Conservation (phyloP, 2,797 vertebrate species). For the Fistularia tabacaria region DNA sequence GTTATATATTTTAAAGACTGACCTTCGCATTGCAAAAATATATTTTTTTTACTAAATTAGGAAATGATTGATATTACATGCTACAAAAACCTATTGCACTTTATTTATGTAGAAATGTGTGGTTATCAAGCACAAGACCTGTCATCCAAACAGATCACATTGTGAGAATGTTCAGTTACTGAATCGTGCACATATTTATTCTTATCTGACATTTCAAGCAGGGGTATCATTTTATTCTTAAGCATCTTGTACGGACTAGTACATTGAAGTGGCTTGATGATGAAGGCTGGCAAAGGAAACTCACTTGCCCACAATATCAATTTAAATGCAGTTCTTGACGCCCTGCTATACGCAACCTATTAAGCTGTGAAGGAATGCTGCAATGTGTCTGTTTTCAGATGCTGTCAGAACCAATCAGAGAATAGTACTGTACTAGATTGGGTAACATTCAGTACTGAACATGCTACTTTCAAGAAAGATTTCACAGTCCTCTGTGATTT, state of each 20-base stretch:
- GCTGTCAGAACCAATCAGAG: slow-evolving; percentile 7
- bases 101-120: no score
- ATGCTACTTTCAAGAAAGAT: no score
- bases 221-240: slow-evolving; percentile 25
- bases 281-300: slow-evolving; percentile 10
- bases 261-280: neutral
- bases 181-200: slow-evolving; percentile 31
- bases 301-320: slow-evolving; percentile 11
- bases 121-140: slow-evolving; percentile 13
- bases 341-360: neutral
- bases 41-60: no score
- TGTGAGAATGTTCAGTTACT: slow-evolving; percentile 11
- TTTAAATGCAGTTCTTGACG: slow-evolving; percentile 8
- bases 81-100: no score
- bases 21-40: no score
- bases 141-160: slow-evolving; percentile 3
- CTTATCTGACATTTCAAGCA: slow-evolving; percentile 31
- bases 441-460: no score
- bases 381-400: slow-evolving; percentile 7
- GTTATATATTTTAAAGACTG: no score
- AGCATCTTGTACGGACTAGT: neutral
- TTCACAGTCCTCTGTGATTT: no score
- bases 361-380: slow-evolving; percentile 6
- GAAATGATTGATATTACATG: no score
- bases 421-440: no score